Evolutionary conservation across 1,140 invertebrate genomes (phyloP), one percentile per base, ranked within the genome.

Genomic region (Temnothorax longispinosus): DNA sequence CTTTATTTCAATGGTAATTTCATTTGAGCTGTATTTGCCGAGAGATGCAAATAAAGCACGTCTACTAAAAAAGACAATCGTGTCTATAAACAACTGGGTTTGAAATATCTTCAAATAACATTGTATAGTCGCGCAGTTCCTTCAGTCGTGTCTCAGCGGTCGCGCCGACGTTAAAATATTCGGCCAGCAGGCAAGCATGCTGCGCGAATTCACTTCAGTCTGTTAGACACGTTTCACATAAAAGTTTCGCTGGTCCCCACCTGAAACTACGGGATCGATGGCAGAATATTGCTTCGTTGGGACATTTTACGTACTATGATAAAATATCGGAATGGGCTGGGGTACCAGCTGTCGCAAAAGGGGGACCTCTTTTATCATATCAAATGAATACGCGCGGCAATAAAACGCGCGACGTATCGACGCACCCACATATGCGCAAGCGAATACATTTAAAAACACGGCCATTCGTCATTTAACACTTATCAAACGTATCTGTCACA

Each of bases 221-320:
- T 15, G 62, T 80, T 80, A 67, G 62, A 81, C 77, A 81, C 77
- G 64, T 69, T 81, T 81, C 32, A 62, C 77, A 67, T 69, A 56
- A 69, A 69, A 56, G 21, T 81, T 69, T 54, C 47, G 32, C 38
- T 27, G 32, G 35, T 27, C 8, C 35, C 62, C 62, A 41, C 21
- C 62, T 41, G 47, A 35, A 56, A 56, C 47, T 56, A 27, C 5
- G n/a, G 47, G 35, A 67, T 80, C 64, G 64, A 69, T 69, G n/a
- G 64, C 52, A 41, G 50, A 69, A 81, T 81, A 81, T 81, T 54
- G 50, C 47, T 65, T 67, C 32, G 47, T 81, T 54, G 77, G 77
- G 4, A 81, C 58, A 32, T 50, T 84, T 75, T 62, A 74, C 27
- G 69, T 50, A 74, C 32, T 62, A 47, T 21, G 81, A 62, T 75